Percentiles rank a stretch among this genome's conserved stretches.
These are phyloP conservation scores for Cantharis lateralis DNA, from an alignment of 2,888 invertebrate genomes.

Conservation along the genomic window DNA sequence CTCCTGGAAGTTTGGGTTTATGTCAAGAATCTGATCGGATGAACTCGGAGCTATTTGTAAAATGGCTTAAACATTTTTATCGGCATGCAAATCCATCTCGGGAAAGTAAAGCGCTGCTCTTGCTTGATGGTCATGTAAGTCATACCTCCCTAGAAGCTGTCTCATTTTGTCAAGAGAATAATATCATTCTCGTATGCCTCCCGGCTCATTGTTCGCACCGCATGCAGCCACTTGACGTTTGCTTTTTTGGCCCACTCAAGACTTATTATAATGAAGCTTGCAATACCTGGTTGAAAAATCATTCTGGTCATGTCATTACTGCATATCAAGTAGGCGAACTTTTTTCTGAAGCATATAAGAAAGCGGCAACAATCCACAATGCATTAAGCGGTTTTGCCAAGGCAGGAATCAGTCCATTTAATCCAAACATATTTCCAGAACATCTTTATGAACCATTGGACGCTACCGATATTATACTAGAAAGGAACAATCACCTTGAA, in stretches of 20 bases:
- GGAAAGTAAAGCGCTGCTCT: slow-evolving; percentile 13
- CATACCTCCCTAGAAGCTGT: slow-evolving; percentile 13
- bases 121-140: slow-evolving; percentile 18
- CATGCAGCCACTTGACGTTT: slow-evolving; percentile 6
- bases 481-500: too few species aligned
- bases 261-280: not conserved
- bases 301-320: slow-evolving; percentile 1
- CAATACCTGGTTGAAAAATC: slow-evolving; percentile 9
- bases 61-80: slow-evolving; percentile 20
- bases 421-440: slow-evolving; percentile 6
- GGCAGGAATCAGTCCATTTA: slow-evolving; percentile 8
- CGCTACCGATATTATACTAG: slow-evolving; percentile 2
- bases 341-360: slow-evolving; percentile 6
- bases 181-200: not conserved
- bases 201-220: slow-evolving; percentile 8
- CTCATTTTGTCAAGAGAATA: not conserved
- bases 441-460: slow-evolving; percentile 8
- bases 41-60: slow-evolving; percentile 24
- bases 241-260: slow-evolving; percentile 13
- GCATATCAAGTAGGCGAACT: not conserved
- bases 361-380: slow-evolving; percentile 6
- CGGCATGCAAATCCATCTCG: not conserved
- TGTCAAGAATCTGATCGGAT: slow-evolving; percentile 17
- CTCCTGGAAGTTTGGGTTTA: slow-evolving; percentile 9
- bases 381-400: slow-evolving; percentile 3